Conservation (phyloP, 2,797 vertebrate genomes). For the Taenioides sp. region DNA sequence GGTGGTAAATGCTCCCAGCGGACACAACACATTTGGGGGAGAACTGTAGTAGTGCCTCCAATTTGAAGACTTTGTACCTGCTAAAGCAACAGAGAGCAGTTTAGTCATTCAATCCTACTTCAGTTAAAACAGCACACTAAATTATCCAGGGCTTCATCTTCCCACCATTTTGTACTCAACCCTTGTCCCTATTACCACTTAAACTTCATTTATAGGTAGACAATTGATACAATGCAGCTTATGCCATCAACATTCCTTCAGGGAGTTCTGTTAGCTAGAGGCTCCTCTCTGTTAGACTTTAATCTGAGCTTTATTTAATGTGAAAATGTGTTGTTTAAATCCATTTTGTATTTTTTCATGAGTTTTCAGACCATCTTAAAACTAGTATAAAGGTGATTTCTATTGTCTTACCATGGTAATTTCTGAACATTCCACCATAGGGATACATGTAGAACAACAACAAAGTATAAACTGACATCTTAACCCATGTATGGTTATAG, state of each 20-base stretch:
- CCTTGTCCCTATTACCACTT: background rate
- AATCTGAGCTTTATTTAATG: too few relatives aligned
- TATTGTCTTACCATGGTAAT: too few relatives aligned
- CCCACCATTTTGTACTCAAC: conserved; percentile 6
- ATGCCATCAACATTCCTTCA: too few relatives aligned
- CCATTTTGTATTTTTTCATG: too few relatives aligned
- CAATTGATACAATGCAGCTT: background rate
- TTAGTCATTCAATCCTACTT: background rate
- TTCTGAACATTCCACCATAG: too few relatives aligned
- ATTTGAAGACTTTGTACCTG: conserved; percentile 31
- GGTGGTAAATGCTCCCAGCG: conserved; percentile 70
- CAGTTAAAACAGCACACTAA: background rate
- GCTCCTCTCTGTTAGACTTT: too few relatives aligned
- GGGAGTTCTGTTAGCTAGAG: too few relatives aligned
- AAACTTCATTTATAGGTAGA: background rate
- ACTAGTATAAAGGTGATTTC: too few relatives aligned
- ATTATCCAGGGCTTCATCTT: background rate
- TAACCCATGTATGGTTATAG: background rate
- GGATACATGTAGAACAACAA: too few relatives aligned
- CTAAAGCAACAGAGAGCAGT: background rate
- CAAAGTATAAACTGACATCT: background rate
- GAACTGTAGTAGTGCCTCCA: conserved; percentile 48
- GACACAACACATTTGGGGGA: conserved; percentile 56
- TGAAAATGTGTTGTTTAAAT: too few relatives aligned
- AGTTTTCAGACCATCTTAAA: too few relatives aligned